These are phyloP conservation scores for Ptiloglossa arizonensis DNA, from an alignment of 1,140 invertebrate genomes.

Conservation along the genomic window DNA sequence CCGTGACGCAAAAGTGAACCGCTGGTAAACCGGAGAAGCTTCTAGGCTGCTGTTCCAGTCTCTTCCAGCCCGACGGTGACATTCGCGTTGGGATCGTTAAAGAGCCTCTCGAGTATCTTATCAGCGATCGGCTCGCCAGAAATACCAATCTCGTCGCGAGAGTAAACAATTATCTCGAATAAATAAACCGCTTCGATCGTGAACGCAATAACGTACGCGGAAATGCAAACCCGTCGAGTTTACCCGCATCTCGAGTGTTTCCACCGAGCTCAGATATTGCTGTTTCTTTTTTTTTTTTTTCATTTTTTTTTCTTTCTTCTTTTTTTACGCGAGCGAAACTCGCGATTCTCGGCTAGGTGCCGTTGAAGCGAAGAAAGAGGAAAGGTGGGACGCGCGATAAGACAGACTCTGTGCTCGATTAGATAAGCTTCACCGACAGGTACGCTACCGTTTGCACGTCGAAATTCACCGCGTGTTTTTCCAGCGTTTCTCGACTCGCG, in stretches of 20 bases:
- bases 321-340: not conserved
- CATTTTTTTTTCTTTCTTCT: not conserved
- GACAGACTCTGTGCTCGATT: conserved; percentile 50
- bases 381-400: conserved; percentile 40
- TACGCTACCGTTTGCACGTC: conserved; percentile 57
- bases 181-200: not conserved
- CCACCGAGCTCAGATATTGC: not conserved
- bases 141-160: too few relatives aligned
- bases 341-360: conserved; percentile 37
- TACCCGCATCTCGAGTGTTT: not conserved
- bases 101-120: not conserved
- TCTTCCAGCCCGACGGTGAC: too few relatives aligned
- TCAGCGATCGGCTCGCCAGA: not conserved
- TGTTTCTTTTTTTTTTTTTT: not conserved
- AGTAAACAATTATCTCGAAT: not conserved
- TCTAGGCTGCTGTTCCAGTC: not conserved
- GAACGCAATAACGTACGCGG: not conserved
- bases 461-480: conserved; percentile 1
- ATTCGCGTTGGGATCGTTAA: too few relatives aligned
- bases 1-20: not conserved
- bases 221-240: not conserved
- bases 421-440: conserved; percentile 61
- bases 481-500: not conserved
- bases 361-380: conserved; percentile 37
- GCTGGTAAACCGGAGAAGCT: not conserved